Percentiles rank a stretch among this genome's conserved stretches.
phyloP scores from a whole-genome alignment of 2,113 vertebrate species.

The Sinosuthora webbiana region DNA sequence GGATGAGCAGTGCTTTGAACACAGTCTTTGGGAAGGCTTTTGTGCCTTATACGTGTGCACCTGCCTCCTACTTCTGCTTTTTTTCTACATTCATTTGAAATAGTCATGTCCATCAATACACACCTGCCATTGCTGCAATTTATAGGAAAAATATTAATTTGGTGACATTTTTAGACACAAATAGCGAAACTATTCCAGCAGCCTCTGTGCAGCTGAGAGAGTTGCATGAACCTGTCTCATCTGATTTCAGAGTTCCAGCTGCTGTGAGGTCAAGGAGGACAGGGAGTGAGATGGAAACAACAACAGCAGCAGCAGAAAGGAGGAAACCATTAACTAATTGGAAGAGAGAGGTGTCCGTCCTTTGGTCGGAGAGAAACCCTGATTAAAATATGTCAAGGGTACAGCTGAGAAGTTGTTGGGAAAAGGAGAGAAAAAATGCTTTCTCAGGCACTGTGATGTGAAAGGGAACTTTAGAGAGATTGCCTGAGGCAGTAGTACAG shows the following conservation, averaged over 20 bases:
- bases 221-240: conserved; percentile 6
- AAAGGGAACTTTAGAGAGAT: background rate
- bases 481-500: background rate
- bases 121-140: background rate
- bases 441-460: background rate
- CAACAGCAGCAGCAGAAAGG: conserved; percentile 5
- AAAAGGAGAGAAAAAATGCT: background rate
- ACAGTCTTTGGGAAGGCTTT: background rate
- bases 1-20: background rate
- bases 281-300: background rate
- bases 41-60: background rate
- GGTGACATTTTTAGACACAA: background rate
- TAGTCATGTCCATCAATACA: background rate
- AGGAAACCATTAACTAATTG: conserved; percentile 65
- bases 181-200: background rate
- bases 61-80: background rate
- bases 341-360: background rate
- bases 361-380: background rate
- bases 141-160: background rate
- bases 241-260: conserved; percentile 40
- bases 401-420: background rate
- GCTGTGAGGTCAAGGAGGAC: conserved; percentile 42
- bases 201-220: background rate
- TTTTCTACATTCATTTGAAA: background rate
- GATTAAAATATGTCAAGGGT: conserved; percentile 32